phyloP scores from a whole-genome alignment of 2,888 invertebrate species.

The Cartodere bifasciata region DNA sequence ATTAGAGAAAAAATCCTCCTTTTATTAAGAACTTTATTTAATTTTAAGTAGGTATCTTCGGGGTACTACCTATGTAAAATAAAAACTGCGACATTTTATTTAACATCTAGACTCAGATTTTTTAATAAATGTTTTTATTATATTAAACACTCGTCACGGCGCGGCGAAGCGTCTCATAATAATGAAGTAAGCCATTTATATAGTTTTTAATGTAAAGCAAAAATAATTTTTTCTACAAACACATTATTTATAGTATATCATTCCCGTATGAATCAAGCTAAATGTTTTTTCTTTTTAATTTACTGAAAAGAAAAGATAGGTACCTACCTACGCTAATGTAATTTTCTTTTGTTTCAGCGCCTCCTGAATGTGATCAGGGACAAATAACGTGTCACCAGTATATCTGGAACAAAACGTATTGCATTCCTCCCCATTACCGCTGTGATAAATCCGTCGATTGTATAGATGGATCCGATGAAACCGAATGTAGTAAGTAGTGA shows the following conservation, averaged over 20 bases:
- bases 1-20: no score
- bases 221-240: background rate
- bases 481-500: conserved; percentile 91
- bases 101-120: no score
- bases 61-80: no score
- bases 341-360: conserved; percentile 49
- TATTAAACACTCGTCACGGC: background rate
- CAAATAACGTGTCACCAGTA: conserved; percentile 89
- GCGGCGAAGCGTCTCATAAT: background rate
- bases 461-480: conserved; percentile 89
- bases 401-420: conserved; percentile 91
- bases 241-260: no score
- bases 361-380: conserved; percentile 86
- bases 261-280: no score
- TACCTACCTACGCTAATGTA: background rate
- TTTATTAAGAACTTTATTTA: no score
- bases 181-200: background rate
- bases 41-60: no score
- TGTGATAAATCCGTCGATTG: conserved; percentile 95
- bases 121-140: conserved; percentile 1
- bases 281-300: no score
- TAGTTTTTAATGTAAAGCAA: background rate
- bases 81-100: no score
- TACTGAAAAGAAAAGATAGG: no score
- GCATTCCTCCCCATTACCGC: conserved; percentile 83